These are phyloP conservation scores for Lamproptera curius DNA, from an alignment of 2,888 invertebrate species.

Conservation along the genomic window DNA sequence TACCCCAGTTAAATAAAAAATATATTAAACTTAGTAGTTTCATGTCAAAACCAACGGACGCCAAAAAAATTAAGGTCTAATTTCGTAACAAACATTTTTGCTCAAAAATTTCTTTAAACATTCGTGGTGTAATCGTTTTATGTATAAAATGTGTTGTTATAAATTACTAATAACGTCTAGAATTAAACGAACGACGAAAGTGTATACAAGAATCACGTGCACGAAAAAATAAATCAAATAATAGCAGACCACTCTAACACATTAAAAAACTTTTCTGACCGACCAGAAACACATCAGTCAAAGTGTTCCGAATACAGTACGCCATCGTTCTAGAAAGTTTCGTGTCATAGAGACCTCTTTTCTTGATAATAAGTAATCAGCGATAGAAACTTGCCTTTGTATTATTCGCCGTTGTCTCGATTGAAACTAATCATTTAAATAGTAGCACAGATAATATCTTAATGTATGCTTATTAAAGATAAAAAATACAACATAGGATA, in stretches of 20 bases:
- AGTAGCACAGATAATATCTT: slow-evolving; percentile 6
- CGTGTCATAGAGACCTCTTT: slow-evolving; percentile 33
- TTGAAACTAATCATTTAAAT: slow-evolving; percentile 12
- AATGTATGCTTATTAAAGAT: not conserved
- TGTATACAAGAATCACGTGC: too few species aligned
- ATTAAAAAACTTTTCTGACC: slow-evolving; percentile 15
- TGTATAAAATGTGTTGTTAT: too few species aligned
- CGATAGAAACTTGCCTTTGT: slow-evolving; percentile 29
- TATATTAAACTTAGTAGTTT: too few species aligned
- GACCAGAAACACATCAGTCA: slow-evolving; percentile 10
- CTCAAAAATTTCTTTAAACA: too few species aligned
- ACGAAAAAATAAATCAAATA: too few species aligned
- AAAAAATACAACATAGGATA: slow-evolving; percentile 1
- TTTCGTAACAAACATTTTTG: too few species aligned
- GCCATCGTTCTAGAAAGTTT: slow-evolving; percentile 48
- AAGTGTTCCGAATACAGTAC: slow-evolving; percentile 35
- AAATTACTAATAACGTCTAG: too few species aligned
- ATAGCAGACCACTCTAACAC: not conserved
- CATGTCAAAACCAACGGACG: too few species aligned
- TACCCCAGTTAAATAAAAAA: too few species aligned
- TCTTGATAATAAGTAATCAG: slow-evolving; percentile 36
- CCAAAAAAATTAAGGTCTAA: too few species aligned
- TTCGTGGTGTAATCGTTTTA: too few species aligned
- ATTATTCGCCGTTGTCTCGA: slow-evolving; percentile 13
- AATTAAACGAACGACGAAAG: too few species aligned